Conservation (phyloP, 1,140 invertebrate species). For the Arctopsyche grandis region DNA sequence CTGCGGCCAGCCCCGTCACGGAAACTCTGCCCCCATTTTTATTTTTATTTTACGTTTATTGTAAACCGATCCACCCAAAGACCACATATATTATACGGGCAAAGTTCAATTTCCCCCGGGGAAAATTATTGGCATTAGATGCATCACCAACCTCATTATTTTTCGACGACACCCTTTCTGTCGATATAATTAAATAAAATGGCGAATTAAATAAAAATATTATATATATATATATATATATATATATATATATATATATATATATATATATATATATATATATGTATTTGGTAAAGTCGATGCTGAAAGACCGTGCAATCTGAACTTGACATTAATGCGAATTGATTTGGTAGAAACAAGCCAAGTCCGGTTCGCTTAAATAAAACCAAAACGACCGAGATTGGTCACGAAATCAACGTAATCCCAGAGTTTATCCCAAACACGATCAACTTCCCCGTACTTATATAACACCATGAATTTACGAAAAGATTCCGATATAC, state of each 20-base stretch:
- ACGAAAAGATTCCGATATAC: too few relatives aligned
- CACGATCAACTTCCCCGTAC: too few relatives aligned
- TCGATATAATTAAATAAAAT: neutral
- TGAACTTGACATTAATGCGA: slow-evolving; percentile 53
- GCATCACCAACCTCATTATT: too few relatives aligned
- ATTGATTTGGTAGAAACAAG: slow-evolving; percentile 49
- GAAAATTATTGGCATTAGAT: neutral
- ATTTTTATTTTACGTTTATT: slow-evolving; percentile 28
- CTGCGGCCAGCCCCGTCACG: slow-evolving; percentile 47
- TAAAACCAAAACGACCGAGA: slow-evolving; percentile 23
- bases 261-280: too few relatives aligned
- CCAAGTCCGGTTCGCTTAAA: slow-evolving; percentile 30
- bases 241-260: too few relatives aligned
- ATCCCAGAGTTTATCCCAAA: neutral
- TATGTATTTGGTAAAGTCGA: too few relatives aligned
- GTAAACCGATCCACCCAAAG: slow-evolving; percentile 15
- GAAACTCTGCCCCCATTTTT: slow-evolving; percentile 26
- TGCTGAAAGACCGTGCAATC: slow-evolving; percentile 30
- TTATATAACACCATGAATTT: too few relatives aligned
- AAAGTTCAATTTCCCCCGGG: neutral
- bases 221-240: too few relatives aligned
- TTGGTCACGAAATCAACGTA: neutral
- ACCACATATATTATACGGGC: neutral
- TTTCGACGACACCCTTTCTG: too few relatives aligned
- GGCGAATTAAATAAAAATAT: too few relatives aligned